Base-by-base conservation (phyloP, 1,140 invertebrate genomes). In the Cotesia chilonis region DNA sequence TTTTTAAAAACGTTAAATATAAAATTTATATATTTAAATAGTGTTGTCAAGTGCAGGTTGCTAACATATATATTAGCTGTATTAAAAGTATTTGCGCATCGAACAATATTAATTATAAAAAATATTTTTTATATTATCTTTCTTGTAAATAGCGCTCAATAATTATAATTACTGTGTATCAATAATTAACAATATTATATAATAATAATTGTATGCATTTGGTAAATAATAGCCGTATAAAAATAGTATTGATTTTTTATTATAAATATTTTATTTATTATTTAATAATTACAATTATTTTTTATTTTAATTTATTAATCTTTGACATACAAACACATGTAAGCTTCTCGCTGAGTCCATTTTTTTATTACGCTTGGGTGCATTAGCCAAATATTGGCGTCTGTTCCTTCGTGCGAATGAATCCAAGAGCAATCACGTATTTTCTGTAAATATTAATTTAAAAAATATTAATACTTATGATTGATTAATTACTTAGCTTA, bases 401-500 rank as follows among this genome's bases (percentile, higher is more conserved):
- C 77, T 1, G 81, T 85, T 17, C 77, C 79, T 64, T 83, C 80
- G 57, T 86, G 84, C 36, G 63, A 75, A 74, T 86, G 85, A 65
- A 86, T 81, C 41, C 68, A 70, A 1, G 83, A 84, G 72, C 83
- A 86, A 36, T 85, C 80, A 51, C 84, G 79, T 70, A 85, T 72
- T 83, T 81, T 83, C 84, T 86, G n/a, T 12, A 38, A 64, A n/a
- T n/a, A 64, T 38, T 3, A 28, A 28, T 28, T 17, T 17, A 2
- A 28, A 28, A 28, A 28, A 28, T 2, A 28, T 28, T 28, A 28
- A 28, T 1, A 28, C 28, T 28, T 1, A 41, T 80, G 77, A 61
- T 71, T 71, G 73, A 38, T 69, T 28, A 76, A 69, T 17, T 37
- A 55, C 12, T 63, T 20, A 6, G 51, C 66, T 65, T 70, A 60